A percentile compares a stretch with the other conserved stretches of the same genome.
These are phyloP conservation scores for Macheiramphus alcinus DNA, from an alignment of 2,113 vertebrate genomes.

Conservation along the genomic window DNA sequence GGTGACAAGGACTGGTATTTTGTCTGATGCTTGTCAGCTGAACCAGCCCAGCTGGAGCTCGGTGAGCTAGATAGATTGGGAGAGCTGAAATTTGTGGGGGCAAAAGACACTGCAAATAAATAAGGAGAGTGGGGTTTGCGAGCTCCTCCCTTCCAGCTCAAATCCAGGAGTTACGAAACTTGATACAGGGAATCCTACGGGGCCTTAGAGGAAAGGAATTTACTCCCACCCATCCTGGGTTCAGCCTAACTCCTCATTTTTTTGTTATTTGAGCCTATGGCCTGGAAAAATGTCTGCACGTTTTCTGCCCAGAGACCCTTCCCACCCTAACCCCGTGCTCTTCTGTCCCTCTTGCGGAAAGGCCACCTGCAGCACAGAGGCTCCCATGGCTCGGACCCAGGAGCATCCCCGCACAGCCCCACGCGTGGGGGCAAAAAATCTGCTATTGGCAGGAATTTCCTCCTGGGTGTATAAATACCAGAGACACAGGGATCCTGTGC, in stretches of 20 bases:
- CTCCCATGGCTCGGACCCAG: not conserved
- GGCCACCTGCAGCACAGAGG: not conserved
- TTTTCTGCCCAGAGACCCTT: constrained; percentile 5
- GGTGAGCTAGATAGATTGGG: not conserved
- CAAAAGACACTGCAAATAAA: constrained; percentile 13
- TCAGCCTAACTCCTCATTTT: constrained; percentile 45
- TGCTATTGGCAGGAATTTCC: not conserved
- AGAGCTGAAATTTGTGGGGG: not conserved
- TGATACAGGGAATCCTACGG: constrained; percentile 27
- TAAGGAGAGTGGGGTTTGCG: not conserved
- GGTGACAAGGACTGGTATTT: not conserved
- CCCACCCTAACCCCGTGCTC: not conserved
- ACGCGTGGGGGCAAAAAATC: not conserved
- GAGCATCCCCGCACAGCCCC: not conserved
- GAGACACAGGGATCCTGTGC: not conserved
- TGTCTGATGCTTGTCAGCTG: not conserved
- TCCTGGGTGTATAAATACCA: not conserved
- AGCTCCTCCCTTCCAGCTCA: constrained; percentile 30
- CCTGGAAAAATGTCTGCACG: not conserved
- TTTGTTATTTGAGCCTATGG: constrained; percentile 21
- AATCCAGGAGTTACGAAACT: constrained; percentile 35
- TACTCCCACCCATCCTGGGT: constrained; percentile 56
- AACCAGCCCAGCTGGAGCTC: not conserved
- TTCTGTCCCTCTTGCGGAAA: not conserved
- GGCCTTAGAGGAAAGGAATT: constrained; percentile 49